Evolutionary conservation across 2,113 vertebrate genomes (phyloP), one percentile per base, ranked within the genome.

Genomic region (Chionis minor): DNA sequence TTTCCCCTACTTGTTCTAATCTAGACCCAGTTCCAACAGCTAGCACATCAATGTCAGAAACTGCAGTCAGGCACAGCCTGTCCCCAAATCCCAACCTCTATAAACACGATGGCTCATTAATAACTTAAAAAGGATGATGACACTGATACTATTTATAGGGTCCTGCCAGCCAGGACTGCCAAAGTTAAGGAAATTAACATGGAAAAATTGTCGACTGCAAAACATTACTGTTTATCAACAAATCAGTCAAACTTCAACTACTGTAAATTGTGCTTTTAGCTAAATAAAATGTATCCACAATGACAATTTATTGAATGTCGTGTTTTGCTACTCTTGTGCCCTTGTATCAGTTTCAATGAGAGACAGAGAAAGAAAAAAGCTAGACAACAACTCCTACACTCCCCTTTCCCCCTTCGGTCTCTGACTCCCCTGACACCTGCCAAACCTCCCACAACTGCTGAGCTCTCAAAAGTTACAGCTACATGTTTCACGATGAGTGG

Each of bases 191-290:
- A 98, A 98, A 98, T 98, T 98, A 98, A 98, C 98, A 97, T 96
- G 95, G 96, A 98, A 97, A 98, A 98, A 98, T 98, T 98, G 98
- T 98, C 98, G 98, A 95, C 97, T 98, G 95, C 96, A 98, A 98
- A 98, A 98, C 98, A 98, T 98, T 98, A 98, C 95, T 98, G 98
- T 98, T 98, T 98, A 98, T 98, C 98, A 98, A 98, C 98, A 98
- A 96, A 98, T 98, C 98, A 98, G 98, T 98, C 98, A 98, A 98
- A 97, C 98, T 97, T 97, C 97, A 97, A 96, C 95, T 97, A 98
- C 97, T 98, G 97, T 98, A 98, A 98, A 98, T 96, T 94, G 82
- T 97, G 97, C 98, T 98, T 98, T 98, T 98, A 27, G 21, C 97
- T 97, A 98, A 97, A 98, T 96, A 98, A 97, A 98, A 98, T 63